Evolutionary conservation across 2,797 vertebrate species (phyloP).

Genomic region (Vultur gryphus): DNA sequence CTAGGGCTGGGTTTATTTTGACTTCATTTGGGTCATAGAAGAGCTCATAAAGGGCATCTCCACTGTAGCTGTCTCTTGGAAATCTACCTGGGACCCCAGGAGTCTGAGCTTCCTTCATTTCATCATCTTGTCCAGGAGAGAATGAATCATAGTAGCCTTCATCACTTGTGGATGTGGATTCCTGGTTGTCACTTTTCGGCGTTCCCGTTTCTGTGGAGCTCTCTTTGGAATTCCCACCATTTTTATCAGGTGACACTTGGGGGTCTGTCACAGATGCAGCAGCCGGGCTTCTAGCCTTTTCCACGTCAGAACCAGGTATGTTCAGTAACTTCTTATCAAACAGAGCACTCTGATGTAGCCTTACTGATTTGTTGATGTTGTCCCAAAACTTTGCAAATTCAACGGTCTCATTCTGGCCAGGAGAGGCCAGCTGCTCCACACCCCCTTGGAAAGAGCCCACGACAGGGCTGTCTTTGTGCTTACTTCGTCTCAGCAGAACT

Average conservation of each 20-base stretch:
- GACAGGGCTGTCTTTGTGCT: constrained; percentile 57
- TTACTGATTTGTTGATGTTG: constrained; percentile 72
- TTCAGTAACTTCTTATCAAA: constrained; percentile 56
- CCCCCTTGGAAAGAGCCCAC: constrained; percentile 75
- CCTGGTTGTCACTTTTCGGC: constrained; percentile 81
- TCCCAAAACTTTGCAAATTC: constrained; percentile 81
- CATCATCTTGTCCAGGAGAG: constrained; percentile 80
- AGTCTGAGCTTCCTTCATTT: constrained; percentile 66
- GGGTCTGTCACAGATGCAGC: background rate
- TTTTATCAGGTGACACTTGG: constrained; percentile 51
- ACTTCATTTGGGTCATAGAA: constrained; percentile 78
- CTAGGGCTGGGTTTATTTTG: constrained; percentile 67
- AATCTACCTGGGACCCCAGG: constrained; percentile 63
- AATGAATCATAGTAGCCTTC: constrained; percentile 86
- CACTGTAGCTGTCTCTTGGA: constrained; percentile 83
- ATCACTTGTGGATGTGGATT: constrained; percentile 81
- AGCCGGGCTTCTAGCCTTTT: background rate
- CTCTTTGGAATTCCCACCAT: constrained; percentile 68
- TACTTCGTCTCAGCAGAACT: constrained; percentile 33
- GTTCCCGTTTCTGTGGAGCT: constrained; percentile 74
- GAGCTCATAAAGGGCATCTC: constrained; percentile 85
- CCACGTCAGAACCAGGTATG: background rate
- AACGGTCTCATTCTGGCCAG: constrained; percentile 71
- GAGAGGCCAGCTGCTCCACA: constrained; percentile 77
- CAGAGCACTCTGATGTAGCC: constrained; percentile 63